These are phyloP conservation scores for Tragelaphus buxtoni DNA, from an alignment of 2,113 vertebrate species.

Conservation along the genomic window DNA sequence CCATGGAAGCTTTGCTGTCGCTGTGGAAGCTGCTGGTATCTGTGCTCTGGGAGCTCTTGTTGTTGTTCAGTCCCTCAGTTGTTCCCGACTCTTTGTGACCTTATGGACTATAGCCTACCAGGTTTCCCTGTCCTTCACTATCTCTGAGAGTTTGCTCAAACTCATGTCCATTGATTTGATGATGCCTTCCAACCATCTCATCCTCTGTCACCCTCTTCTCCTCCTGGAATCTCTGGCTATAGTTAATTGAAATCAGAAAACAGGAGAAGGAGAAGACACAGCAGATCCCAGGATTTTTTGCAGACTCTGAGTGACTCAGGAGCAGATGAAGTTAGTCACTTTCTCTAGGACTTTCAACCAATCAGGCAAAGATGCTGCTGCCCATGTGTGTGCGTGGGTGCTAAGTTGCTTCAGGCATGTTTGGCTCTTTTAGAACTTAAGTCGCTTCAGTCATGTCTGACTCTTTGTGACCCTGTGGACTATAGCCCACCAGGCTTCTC, in stretches of 20 bases:
- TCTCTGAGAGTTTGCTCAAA: neutral
- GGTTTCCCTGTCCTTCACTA: neutral
- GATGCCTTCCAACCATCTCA: neutral
- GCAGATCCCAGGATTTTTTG: neutral
- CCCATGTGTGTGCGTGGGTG: rapidly evolving
- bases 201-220: neutral
- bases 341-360: neutral
- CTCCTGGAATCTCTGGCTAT: neutral
- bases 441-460: neutral
- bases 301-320: neutral
- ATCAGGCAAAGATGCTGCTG: neutral
- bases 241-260: neutral
- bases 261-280: neutral
- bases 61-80: neutral
- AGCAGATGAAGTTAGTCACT: neutral
- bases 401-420: neutral
- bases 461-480: neutral
- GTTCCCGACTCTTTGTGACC: neutral
- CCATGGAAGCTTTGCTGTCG: neutral
- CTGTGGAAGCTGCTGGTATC: too few species aligned
- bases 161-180: neutral
- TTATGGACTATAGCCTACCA: neutral
- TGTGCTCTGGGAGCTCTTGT: neutral
- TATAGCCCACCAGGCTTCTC: neutral
- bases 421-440: neutral